These are phyloP conservation scores for Burhinus bistriatus DNA, from an alignment of 2,113 vertebrate genomes.

Conservation along the genomic window DNA sequence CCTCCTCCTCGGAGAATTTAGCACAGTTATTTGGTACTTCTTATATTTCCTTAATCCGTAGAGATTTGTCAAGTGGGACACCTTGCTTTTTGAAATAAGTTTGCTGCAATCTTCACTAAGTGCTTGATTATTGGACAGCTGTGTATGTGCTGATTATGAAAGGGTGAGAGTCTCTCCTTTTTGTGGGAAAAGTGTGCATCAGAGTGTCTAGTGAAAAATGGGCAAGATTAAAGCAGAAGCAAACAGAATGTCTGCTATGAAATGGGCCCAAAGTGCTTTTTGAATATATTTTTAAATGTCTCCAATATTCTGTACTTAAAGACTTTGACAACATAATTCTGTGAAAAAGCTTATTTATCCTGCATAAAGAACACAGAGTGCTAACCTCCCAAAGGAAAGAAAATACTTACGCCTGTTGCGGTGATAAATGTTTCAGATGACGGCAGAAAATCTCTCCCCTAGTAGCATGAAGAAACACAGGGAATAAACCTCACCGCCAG, in stretches of 20 bases:
- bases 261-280: not conserved
- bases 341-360: constrained; percentile 44
- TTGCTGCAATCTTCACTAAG: not conserved
- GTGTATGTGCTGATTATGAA: not conserved
- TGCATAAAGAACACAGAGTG: not conserved
- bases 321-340: constrained; percentile 48
- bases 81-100: not conserved
- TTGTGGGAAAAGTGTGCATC: not conserved
- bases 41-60: not conserved
- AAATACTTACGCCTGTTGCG: not conserved
- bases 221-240: not conserved
- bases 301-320: constrained; percentile 31
- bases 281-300: not conserved
- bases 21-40: not conserved
- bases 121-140: not conserved
- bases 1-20: not conserved
- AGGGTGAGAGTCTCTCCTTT: not conserved
- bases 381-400: constrained; percentile 14
- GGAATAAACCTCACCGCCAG: not conserved
- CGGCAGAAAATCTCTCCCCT: not conserved
- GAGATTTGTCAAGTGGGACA: not conserved
- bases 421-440: constrained; percentile 14
- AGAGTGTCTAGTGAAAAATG: not conserved
- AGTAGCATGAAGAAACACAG: not conserved
- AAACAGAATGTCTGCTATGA: not conserved